A percentile compares a stretch with the other conserved stretches of the same genome.
These are phyloP conservation scores for Gymnothorax javanicus DNA, from an alignment of 2,797 vertebrate genomes.

Conservation along the genomic window DNA sequence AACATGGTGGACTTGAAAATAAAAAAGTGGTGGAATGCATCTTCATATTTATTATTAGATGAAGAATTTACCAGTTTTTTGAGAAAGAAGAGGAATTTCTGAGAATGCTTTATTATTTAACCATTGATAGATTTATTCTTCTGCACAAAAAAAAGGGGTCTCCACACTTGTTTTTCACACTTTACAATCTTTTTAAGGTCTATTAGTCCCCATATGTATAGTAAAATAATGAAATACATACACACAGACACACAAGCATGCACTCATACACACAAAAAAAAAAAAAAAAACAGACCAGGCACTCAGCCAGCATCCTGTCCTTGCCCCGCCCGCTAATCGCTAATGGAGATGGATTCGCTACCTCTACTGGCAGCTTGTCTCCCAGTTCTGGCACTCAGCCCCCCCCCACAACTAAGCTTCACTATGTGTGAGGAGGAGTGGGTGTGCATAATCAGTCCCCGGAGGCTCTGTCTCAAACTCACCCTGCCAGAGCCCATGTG, in stretches of 20 bases:
- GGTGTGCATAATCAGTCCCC: conserved; percentile 65
- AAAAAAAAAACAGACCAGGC: background rate
- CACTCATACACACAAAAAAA: background rate
- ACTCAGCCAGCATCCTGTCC: conserved; percentile 50
- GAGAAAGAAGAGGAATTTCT: too few relatives aligned
- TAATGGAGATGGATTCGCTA: conserved; percentile 69
- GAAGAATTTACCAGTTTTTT: too few relatives aligned
- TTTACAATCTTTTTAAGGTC: too few relatives aligned
- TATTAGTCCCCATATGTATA: too few relatives aligned
- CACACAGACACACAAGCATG: background rate
- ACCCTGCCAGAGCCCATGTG: conserved; percentile 49
- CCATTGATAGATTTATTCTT: too few relatives aligned
- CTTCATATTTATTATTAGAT: too few relatives aligned
- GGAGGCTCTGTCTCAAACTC: conserved; percentile 38
- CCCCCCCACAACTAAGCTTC: conserved; percentile 54
- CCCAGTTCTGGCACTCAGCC: conserved; percentile 25
- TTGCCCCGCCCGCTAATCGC: conserved; percentile 50
- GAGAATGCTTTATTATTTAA: too few relatives aligned
- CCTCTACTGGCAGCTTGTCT: conserved; percentile 35
- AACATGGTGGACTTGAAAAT: too few relatives aligned
- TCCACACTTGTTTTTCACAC: too few relatives aligned
- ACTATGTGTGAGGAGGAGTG: conserved; percentile 59
- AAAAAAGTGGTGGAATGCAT: too few relatives aligned
- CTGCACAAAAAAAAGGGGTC: too few relatives aligned
- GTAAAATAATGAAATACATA: too few relatives aligned